These are phyloP conservation scores for Drosophila mercatorum DNA, from an alignment of 2,888 invertebrate species.

Conservation along the genomic window DNA sequence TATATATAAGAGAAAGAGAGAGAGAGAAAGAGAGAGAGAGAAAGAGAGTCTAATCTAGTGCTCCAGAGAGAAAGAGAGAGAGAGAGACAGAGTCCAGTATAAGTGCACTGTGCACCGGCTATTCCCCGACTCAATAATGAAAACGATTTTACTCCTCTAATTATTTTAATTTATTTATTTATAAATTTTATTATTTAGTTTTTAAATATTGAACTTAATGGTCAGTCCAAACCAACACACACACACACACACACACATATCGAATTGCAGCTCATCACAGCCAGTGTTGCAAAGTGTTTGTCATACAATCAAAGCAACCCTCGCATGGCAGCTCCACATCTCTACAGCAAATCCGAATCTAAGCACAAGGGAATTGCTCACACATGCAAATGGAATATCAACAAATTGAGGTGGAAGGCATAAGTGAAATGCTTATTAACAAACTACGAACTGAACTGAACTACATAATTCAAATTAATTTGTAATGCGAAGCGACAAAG, in stretches of 20 bases:
- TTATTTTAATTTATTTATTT: too few relatives aligned
- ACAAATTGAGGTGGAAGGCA: background rate
- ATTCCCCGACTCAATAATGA: too few relatives aligned
- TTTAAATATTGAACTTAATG: too few relatives aligned
- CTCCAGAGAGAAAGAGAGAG: too few relatives aligned
- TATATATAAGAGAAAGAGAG: too few relatives aligned
- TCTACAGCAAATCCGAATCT: background rate
- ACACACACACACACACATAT: background rate
- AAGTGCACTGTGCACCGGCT: too few relatives aligned
- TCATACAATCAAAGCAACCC: background rate
- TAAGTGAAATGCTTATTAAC: background rate
- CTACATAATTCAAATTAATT: background rate
- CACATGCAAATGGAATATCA: background rate
- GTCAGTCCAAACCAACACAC: too few relatives aligned
- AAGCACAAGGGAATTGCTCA: background rate
- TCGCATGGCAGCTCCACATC: background rate
- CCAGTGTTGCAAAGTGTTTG: background rate
- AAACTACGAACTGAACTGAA: background rate
- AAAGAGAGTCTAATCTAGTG: too few relatives aligned
- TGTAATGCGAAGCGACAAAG: background rate
- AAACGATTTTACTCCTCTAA: too few relatives aligned
- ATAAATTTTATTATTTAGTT: too few relatives aligned
- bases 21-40: too few relatives aligned
- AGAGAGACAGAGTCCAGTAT: too few relatives aligned
- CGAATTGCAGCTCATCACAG: background rate